Evolutionary conservation across 2,888 invertebrate genomes (phyloP).

Genomic region (Machimus atricapillus): DNA sequence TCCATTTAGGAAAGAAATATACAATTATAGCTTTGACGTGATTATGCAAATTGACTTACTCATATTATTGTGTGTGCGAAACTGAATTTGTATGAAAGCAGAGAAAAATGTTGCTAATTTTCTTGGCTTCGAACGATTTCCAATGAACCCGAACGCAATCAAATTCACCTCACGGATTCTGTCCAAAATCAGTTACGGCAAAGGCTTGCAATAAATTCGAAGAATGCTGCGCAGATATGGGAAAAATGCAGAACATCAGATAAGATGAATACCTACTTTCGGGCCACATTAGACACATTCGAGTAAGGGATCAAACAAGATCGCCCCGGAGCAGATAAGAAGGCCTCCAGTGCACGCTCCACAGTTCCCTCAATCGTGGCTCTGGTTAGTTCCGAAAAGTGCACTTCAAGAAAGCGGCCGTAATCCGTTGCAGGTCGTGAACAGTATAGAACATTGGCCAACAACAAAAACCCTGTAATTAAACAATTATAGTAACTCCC

Average conservation of each 20-base stretch:
- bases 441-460: conserved; percentile 49
- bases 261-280: conserved; percentile 42
- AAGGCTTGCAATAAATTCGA: conserved; percentile 37
- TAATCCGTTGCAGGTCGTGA: conserved; percentile 37
- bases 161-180: background rate
- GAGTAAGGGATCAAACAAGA: conserved; percentile 55
- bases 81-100: background rate
- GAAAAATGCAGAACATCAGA: conserved; percentile 47
- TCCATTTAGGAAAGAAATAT: background rate
- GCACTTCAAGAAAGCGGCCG: background rate
- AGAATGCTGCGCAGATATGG: conserved; percentile 44
- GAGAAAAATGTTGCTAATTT: background rate
- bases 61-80: background rate
- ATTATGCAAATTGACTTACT: conserved; percentile 1
- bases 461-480: conserved; percentile 60
- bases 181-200: background rate
- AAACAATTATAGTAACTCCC: conserved; percentile 64
- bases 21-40: background rate
- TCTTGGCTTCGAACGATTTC: background rate
- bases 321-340: conserved; percentile 55
- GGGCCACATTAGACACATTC: conserved; percentile 43
- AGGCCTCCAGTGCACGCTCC: conserved; percentile 55
- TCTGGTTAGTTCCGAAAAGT: conserved; percentile 25
- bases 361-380: conserved; percentile 44
- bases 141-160: background rate